Evolutionary conservation across 2,888 invertebrate species (phyloP).

Genomic region (Agrotis segetum): DNA sequence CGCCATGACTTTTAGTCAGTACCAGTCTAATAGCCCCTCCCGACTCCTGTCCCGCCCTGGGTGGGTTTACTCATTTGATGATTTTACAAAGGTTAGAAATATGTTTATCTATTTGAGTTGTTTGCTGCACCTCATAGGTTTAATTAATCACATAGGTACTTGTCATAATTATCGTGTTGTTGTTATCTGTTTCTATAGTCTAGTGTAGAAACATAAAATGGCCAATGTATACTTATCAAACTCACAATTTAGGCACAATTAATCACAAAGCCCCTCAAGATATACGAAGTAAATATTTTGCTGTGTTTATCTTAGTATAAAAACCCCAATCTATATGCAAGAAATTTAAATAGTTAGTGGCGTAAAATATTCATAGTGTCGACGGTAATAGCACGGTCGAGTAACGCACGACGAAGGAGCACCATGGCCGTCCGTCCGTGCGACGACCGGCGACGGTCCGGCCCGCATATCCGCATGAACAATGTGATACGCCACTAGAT

Average conservation of each 20-base stretch:
- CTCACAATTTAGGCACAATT: background rate
- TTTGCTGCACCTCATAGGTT: too few species aligned
- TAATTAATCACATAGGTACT: too few species aligned
- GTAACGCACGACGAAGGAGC: constrained; percentile 22
- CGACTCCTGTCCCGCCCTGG: too few species aligned
- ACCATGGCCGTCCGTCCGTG: background rate
- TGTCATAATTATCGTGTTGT: background rate
- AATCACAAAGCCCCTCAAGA: too few species aligned
- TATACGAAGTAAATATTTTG: background rate
- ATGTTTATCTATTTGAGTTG: too few species aligned
- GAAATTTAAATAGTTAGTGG: constrained; percentile 33
- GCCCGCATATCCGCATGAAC: constrained; percentile 55
- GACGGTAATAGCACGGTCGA: constrained; percentile 21
- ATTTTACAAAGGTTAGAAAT: too few species aligned
- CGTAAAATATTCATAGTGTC: constrained; percentile 55
- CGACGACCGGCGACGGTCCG: constrained; percentile 1
- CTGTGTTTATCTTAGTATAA: constrained; percentile 8
- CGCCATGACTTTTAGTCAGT: too few species aligned
- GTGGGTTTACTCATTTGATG: background rate
- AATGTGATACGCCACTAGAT: constrained; percentile 49
- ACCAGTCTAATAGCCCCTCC: too few species aligned
- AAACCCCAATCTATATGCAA: constrained; percentile 42
- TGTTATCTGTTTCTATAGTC: background rate
- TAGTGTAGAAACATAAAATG: background rate
- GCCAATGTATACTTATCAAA: background rate